phyloP scores from a whole-genome alignment of 1,140 invertebrate genomes.

The Scaptomyza montana region DNA sequence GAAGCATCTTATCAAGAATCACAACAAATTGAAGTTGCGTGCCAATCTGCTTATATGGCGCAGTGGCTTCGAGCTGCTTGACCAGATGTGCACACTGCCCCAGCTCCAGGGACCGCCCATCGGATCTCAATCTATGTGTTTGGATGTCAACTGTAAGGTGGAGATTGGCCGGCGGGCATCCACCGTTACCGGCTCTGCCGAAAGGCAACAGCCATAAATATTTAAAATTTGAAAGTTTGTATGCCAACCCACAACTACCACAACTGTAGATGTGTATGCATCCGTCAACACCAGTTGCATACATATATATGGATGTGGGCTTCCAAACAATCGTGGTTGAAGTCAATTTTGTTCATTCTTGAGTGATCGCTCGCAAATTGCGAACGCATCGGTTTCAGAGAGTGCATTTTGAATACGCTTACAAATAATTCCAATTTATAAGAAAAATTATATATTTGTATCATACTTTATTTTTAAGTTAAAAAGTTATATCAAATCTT shows the following conservation, averaged over 20 bases:
- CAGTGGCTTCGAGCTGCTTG: slow-evolving; percentile 84
- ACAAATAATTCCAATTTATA: neutral
- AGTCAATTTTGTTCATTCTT: neutral
- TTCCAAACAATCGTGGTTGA: neutral
- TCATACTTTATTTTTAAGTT: neutral
- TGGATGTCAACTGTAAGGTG: slow-evolving; percentile 25
- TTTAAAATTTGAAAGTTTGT: neutral
- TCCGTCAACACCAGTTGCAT: too few relatives aligned
- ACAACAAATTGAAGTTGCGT: slow-evolving; percentile 69
- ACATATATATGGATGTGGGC: too few relatives aligned
- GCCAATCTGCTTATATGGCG: slow-evolving; percentile 85
- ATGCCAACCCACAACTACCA: neutral
- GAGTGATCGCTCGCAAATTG: neutral
- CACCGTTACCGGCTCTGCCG: slow-evolving; percentile 34
- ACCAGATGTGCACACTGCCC: slow-evolving; percentile 66
- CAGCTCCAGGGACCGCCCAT: slow-evolving; percentile 41
- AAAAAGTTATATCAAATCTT: neutral
- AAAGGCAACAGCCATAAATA: neutral
- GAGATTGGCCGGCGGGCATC: slow-evolving; percentile 56
- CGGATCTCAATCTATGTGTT: neutral
- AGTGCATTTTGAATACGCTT: neutral
- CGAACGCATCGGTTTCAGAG: neutral
- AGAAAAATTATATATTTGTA: too few relatives aligned
- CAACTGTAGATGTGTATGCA: neutral
- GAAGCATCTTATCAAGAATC: slow-evolving; percentile 67